A percentile compares a stretch with the other conserved stretches of the same genome.
Evolutionary conservation across 2,113 vertebrate species (phyloP).

Genomic region (Hemiscyllium ocellatum): DNA sequence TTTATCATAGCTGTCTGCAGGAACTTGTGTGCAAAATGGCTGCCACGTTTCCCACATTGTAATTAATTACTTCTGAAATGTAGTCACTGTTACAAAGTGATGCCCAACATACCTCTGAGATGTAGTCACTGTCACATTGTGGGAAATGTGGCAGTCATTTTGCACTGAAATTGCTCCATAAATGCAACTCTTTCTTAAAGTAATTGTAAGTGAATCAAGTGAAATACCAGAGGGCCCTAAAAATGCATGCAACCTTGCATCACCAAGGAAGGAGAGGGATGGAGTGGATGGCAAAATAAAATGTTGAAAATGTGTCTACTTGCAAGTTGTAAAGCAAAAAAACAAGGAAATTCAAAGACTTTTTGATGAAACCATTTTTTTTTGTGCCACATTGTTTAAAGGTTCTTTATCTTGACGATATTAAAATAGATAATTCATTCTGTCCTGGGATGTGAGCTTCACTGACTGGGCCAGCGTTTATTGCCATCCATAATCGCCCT

Average conservation of each 20-base stretch:
- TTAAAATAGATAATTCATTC: too few relatives aligned
- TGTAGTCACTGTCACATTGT: too few relatives aligned
- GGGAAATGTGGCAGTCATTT: too few relatives aligned
- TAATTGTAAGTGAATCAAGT: background rate
- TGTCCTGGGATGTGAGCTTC: too few relatives aligned
- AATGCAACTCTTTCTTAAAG: background rate
- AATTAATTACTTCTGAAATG: too few relatives aligned
- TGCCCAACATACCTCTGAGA: too few relatives aligned
- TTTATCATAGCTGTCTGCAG: background rate
- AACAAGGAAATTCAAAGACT: background rate
- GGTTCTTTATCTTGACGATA: background rate
- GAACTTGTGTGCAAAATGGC: background rate
- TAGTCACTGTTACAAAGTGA: background rate
- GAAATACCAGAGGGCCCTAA: background rate
- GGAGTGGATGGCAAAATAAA: background rate
- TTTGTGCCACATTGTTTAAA: background rate
- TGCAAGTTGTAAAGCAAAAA: background rate
- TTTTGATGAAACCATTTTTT: background rate
- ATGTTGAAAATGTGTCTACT: background rate
- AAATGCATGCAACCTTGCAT: background rate
- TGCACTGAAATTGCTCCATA: background rate
- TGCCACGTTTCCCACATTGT: background rate
- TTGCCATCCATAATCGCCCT: too few relatives aligned
- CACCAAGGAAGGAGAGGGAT: background rate
- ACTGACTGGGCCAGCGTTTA: too few relatives aligned